Evolutionary conservation across 2,797 vertebrate genomes (phyloP).

Genomic region (Rhinophrynus dorsalis): DNA sequence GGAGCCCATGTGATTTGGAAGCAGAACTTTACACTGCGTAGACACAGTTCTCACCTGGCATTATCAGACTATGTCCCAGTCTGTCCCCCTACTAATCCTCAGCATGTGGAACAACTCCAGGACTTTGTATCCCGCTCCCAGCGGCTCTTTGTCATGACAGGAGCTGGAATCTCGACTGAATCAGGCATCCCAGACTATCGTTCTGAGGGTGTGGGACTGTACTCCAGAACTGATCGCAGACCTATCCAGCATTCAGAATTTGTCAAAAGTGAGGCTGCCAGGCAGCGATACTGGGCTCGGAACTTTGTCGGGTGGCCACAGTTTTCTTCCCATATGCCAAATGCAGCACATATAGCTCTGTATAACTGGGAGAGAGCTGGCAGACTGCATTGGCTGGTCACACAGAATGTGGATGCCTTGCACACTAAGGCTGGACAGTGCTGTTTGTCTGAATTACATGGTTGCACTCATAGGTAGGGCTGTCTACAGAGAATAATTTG

Average conservation of each 20-base stretch:
- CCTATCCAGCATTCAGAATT: conserved; percentile 89
- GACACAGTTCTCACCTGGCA: conserved; percentile 39
- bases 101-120: conserved; percentile 78
- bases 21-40: conserved; percentile 9
- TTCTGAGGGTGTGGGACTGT: conserved; percentile 89
- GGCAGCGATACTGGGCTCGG: conserved; percentile 94
- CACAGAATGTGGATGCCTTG: conserved; percentile 94
- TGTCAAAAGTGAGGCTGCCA: conserved; percentile 74
- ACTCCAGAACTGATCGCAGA: conserved; percentile 82
- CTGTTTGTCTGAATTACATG: conserved; percentile 87
- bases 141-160: conserved; percentile 84
- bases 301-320: conserved; percentile 94
- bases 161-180: conserved; percentile 93
- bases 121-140: conserved; percentile 74
- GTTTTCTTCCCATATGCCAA: conserved; percentile 87
- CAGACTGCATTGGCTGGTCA: conserved; percentile 92
- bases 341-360: conserved; percentile 78
- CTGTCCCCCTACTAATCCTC: conserved; percentile 69
- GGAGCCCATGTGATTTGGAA: conserved; percentile 1
- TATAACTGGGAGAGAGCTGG: conserved; percentile 80
- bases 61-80: conserved; percentile 76
- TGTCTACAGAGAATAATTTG: too few species aligned
- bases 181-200: conserved; percentile 96
- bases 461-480: conserved; percentile 85
- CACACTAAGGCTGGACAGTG: conserved; percentile 87